Conservation (phyloP, 2,888 invertebrate genomes). For the Boloria selene region DNA sequence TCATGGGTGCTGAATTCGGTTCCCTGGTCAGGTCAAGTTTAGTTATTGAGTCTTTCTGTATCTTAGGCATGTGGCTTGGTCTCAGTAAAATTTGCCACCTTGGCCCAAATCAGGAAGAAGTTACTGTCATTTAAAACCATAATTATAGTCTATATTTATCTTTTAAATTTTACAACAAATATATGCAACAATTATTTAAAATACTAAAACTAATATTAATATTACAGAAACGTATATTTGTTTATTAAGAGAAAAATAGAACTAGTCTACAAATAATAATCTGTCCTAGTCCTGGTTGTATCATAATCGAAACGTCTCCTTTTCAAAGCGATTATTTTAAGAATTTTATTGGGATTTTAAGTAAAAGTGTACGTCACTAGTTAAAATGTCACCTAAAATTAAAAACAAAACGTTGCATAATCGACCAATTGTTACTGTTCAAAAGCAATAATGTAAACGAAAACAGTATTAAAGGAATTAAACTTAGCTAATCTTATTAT, state of each 20-base stretch:
- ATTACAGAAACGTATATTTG: no score
- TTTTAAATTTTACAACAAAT: neutral
- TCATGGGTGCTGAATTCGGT: no score
- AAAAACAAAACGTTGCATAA: conserved; percentile 15
- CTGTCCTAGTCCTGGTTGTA: no score
- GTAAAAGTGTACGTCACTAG: conserved; percentile 29
- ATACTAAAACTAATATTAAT: neutral
- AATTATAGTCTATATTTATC: no score
- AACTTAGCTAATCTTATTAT: conserved; percentile 21
- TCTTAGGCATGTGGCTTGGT: no score
- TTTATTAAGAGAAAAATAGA: no score
- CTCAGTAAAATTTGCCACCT: no score
- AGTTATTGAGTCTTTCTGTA: no score
- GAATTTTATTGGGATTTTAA: neutral
- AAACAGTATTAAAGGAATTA: conserved; percentile 32
- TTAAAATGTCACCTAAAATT: conserved; percentile 31
- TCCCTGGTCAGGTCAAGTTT: no score
- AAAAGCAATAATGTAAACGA: conserved; percentile 32
- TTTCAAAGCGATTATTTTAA: neutral
- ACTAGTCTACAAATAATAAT: no score
- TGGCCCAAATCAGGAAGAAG: no score
- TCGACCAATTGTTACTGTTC: conserved; percentile 26
- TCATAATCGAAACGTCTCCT: neutral
- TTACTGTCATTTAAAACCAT: no score
- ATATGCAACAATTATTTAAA: neutral